Evolutionary conservation across 2,888 invertebrate genomes (phyloP), one percentile per base, ranked within the genome.

Genomic region (Tubulanus polymorphus): DNA sequence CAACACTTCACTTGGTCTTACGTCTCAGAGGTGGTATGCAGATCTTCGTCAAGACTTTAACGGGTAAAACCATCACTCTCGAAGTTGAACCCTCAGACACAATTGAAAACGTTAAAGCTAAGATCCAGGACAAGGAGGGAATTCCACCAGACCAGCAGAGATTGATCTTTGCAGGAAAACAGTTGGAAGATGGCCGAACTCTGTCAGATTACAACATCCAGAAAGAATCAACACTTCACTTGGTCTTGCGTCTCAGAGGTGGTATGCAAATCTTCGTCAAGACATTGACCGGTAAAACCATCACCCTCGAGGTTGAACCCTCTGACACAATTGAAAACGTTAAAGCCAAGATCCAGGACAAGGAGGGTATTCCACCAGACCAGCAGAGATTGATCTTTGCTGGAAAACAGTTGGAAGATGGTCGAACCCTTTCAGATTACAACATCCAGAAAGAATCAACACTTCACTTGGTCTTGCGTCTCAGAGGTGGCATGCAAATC

Each of bases 281-380:
- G 62, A 79, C 78, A 20, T 64, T 79, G 37, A 79, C 77, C 49
- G 76, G 78, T 29, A 79, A 78, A 60, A 78, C 76, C 55, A 79
- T 79, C 63, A 78, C 77, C 55, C 69, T 79, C 48, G 72, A 78
- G 70, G 77, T 79, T 63, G 93, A 93, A 80, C 88, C 93, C 53
- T 90, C 91, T 1, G 93, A 93, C 78, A 90, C 91, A 10, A 93
- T 93, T 70, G 93, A 93, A 83, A 93, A 93, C 88, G 93, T 93
- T 35, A 94, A 94, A 80, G 74, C 77, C n/a, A 79, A 79, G 58
- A 80, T 80, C 57, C 79, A 80, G 62, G 85, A 85, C 63, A 85
- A 85, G 65, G 83, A 85, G 81, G 69, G 69, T 29, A 68, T 85
- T 60, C 84, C 84, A 1, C 84, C 85, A 55, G 90, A 90, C 80